These are phyloP conservation scores for Catagonus wagneri DNA, from an alignment of 2,113 vertebrate species.

Conservation along the genomic window DNA sequence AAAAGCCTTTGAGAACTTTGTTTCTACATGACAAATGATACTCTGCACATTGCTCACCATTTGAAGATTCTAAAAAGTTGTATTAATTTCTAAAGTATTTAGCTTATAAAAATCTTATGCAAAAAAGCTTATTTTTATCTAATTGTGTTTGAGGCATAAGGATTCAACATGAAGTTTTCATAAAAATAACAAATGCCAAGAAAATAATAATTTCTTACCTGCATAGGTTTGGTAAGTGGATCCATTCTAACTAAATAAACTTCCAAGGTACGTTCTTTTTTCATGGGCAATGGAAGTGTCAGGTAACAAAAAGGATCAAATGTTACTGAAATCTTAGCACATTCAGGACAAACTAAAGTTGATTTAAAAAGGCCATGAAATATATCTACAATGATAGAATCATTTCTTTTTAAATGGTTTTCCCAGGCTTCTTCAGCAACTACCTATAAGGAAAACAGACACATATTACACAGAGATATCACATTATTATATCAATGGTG, in stretches of 20 bases:
- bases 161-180: neutral
- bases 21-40: conserved; percentile 28
- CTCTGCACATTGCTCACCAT: neutral
- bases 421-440: conserved; percentile 99
- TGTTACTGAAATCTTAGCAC: conserved; percentile 97
- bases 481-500: conserved; percentile 33
- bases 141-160: neutral
- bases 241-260: conserved; percentile 97
- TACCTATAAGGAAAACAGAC: conserved; percentile 89
- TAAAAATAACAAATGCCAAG: conserved; percentile 42
- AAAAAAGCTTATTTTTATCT: neutral
- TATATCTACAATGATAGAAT: conserved; percentile 99
- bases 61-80: conserved; percentile 27
- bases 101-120: conserved; percentile 6
- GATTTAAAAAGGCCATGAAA: conserved; percentile 99
- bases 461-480: conserved; percentile 49
- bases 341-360: conserved; percentile 97
- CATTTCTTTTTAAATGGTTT: conserved; percentile 98
- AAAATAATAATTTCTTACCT: conserved; percentile 87
- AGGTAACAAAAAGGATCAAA: conserved; percentile 99
- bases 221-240: conserved; percentile 95
- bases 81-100: conserved; percentile 5
- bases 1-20: conserved; percentile 32
- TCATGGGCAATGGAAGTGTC: conserved; percentile 98
- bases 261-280: conserved; percentile 98